Evolutionary conservation across 2,797 vertebrate species (phyloP).

Genomic region (Falco columbarius): DNA sequence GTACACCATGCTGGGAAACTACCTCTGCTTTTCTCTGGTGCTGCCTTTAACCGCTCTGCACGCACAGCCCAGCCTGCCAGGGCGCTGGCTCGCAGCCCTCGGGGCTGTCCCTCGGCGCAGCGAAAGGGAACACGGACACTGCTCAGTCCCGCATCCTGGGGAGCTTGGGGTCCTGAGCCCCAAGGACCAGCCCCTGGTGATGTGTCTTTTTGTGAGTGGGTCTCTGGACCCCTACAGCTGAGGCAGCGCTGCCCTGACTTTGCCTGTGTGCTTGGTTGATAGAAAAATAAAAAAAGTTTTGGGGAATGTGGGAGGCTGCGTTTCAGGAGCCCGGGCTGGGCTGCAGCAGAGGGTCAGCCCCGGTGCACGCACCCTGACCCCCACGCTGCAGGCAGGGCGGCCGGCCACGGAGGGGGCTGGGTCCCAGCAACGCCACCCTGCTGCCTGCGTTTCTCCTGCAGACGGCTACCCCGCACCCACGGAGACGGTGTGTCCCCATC

Average conservation of each 20-base stretch:
- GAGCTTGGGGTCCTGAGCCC: accelerated
- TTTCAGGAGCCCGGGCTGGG: background rate
- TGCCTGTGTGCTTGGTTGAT: background rate
- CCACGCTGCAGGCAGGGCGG: background rate
- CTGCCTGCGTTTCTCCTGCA: accelerated
- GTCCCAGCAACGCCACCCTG: background rate
- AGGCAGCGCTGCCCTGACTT: background rate
- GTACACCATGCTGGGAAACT: background rate
- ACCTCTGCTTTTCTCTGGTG: background rate
- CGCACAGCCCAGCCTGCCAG: accelerated
- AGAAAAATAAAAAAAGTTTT: conserved; percentile 19
- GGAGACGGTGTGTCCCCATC: accelerated
- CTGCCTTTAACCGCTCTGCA: background rate
- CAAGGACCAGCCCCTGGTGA: background rate
- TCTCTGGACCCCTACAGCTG: accelerated
- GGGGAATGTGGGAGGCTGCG: accelerated
- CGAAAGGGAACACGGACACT: accelerated
- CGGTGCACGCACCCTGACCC: accelerated
- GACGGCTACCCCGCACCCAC: accelerated
- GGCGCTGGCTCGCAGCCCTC: accelerated
- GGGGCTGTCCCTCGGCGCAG: background rate
- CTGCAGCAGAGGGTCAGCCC: background rate
- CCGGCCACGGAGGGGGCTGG: accelerated
- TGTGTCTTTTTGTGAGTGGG: background rate
- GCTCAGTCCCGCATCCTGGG: accelerated